Percentiles rank a stretch among this genome's conserved stretches.
Conservation (phyloP, 2,113 vertebrate species). For the Rhineura floridana region DNA sequence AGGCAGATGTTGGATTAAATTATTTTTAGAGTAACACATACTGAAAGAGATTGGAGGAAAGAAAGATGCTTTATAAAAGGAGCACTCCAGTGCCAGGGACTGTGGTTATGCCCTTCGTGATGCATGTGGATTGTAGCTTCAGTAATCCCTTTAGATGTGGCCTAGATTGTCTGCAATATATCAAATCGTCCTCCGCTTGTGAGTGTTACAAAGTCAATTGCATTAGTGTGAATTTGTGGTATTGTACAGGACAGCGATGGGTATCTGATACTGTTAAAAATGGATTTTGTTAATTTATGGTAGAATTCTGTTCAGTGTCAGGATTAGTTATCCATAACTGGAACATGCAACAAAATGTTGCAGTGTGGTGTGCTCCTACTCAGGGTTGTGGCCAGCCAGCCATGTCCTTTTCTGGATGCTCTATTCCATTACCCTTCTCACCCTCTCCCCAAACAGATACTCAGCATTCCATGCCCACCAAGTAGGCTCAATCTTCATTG, state of each 20-base stretch:
- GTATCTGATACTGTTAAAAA: background rate
- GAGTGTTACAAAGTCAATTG: background rate
- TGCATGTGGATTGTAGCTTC: background rate
- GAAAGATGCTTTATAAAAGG: background rate
- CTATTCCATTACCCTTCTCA: background rate
- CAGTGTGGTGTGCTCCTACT: too few species aligned
- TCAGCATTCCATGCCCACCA: background rate
- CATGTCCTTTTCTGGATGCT: background rate
- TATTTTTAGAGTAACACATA: conserved; percentile 11
- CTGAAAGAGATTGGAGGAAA: conserved; percentile 4
- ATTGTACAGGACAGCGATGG: background rate
- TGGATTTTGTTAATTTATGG: background rate
- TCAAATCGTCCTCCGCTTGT: background rate
- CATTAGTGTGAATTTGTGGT: background rate
- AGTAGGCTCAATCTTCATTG: too few species aligned
- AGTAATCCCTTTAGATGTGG: background rate
- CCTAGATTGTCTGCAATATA: background rate
- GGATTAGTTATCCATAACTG: background rate
- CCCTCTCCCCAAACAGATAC: background rate
- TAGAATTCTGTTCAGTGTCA: background rate
- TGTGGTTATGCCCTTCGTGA: background rate
- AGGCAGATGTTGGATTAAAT: conserved; percentile 26
- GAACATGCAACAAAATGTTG: background rate
- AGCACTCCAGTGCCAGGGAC: background rate
- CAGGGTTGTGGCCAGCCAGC: background rate